These are phyloP conservation scores for Esperia sulphurella DNA, from an alignment of 2,888 invertebrate species.

Conservation along the genomic window DNA sequence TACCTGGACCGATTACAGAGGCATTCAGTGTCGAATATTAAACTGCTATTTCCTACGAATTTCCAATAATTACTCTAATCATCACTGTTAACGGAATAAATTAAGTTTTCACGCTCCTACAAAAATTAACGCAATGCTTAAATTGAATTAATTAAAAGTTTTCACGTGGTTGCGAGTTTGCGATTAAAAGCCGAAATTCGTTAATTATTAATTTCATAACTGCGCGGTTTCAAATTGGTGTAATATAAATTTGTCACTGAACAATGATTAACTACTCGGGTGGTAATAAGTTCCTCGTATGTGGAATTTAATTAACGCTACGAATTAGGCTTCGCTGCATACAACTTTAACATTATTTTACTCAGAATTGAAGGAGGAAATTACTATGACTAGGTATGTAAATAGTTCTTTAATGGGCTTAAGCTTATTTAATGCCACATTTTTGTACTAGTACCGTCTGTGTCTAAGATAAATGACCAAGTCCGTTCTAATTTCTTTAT, in stretches of 20 bases:
- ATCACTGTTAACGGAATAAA: too few relatives aligned
- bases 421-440: too few relatives aligned
- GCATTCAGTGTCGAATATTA: neutral
- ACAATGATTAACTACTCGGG: slow-evolving; percentile 13
- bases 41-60: neutral
- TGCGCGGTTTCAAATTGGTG: slow-evolving; percentile 4
- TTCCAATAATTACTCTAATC: neutral
- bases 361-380: neutral
- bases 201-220: slow-evolving; percentile 7
- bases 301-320: slow-evolving; percentile 10
- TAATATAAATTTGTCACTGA: slow-evolving; percentile 11
- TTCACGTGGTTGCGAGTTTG: neutral
- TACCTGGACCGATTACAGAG: too few relatives aligned
- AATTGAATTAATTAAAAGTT: neutral
- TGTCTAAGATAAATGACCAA: too few relatives aligned
- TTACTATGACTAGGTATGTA: neutral
- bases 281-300: slow-evolving; percentile 5
- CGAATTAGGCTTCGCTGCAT: neutral
- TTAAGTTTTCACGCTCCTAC: too few relatives aligned
- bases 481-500: too few relatives aligned
- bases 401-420: too few relatives aligned
- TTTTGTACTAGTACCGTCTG: too few relatives aligned
- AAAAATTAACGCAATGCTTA: too few relatives aligned
- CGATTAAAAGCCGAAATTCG: slow-evolving; percentile 6
- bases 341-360: slow-evolving; percentile 4